Conservation (phyloP, 1,140 invertebrate species). For the Protaetia brevitarsis region DNA sequence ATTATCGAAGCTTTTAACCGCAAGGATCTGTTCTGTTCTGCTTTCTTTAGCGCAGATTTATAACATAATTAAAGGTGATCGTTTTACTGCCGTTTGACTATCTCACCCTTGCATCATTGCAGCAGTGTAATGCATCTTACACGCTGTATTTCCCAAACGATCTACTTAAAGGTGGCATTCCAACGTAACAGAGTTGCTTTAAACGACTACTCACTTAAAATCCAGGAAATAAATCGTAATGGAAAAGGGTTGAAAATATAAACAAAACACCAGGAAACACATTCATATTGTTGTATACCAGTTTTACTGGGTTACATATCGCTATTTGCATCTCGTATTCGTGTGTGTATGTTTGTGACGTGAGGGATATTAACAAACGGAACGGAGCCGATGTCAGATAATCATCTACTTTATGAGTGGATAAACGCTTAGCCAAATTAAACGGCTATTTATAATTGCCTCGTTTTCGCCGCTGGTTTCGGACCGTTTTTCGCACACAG, state of each 20-base stretch:
- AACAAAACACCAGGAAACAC: neutral
- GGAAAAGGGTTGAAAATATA: slow-evolving; percentile 3
- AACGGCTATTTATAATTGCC: slow-evolving; percentile 39
- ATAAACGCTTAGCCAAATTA: slow-evolving; percentile 42
- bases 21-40: slow-evolving; percentile 27
- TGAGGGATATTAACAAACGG: slow-evolving; percentile 30
- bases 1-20: slow-evolving; percentile 27
- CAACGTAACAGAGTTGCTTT: too few relatives aligned
- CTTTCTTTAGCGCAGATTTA: slow-evolving; percentile 27
- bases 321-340: neutral
- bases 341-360: slow-evolving; percentile 23
- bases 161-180: too few relatives aligned
- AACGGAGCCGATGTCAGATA: slow-evolving; percentile 35
- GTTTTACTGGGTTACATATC: neutral
- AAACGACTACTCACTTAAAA: neutral
- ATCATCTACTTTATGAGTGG: slow-evolving; percentile 40
- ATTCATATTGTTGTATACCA: neutral
- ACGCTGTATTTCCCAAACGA: too few relatives aligned
- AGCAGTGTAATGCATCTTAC: too few relatives aligned
- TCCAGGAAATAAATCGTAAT: neutral
- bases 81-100: slow-evolving; percentile 25
- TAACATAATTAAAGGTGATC: slow-evolving; percentile 14
- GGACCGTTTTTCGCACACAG: slow-evolving; percentile 1
- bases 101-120: slow-evolving; percentile 21
- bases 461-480: slow-evolving; percentile 11